Conservation (phyloP, 2,888 invertebrate species). For the Autographa pulchrina region DNA sequence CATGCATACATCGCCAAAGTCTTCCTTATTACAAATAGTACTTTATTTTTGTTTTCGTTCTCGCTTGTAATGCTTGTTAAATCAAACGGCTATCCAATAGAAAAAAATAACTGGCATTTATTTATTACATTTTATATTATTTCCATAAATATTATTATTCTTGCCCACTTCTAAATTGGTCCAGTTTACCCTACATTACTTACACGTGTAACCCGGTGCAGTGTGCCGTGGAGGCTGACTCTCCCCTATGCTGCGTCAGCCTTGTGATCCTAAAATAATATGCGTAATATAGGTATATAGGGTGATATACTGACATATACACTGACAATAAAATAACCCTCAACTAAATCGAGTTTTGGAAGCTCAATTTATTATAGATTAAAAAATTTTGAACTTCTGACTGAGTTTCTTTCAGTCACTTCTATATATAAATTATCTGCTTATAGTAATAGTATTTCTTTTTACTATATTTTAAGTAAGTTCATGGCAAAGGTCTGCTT, state of each 20-base stretch:
- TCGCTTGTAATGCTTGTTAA: too few species aligned
- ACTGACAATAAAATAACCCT: not conserved
- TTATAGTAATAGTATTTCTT: too few species aligned
- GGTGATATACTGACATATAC: not conserved
- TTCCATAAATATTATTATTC: not conserved
- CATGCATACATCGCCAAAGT: too few species aligned
- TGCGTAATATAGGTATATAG: not conserved
- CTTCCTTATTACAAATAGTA: too few species aligned
- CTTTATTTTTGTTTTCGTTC: too few species aligned
- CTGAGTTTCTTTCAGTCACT: too few species aligned
- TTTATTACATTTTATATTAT: not conserved
- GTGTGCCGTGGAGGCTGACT: not conserved
- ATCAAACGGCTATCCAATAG: too few species aligned
- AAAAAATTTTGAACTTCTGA: not conserved
- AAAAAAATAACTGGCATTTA: too few species aligned
- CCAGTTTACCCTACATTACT: not conserved
- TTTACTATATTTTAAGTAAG: too few species aligned
- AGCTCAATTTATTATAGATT: not conserved
- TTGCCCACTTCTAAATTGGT: not conserved
- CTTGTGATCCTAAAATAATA: slow-evolving; percentile 7
- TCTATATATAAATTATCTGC: too few species aligned
- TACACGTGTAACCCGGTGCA: not conserved
- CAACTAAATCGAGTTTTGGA: not conserved
- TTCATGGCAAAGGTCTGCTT: too few species aligned
- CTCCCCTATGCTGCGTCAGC: slow-evolving; percentile 4